Percentiles rank a stretch among this genome's conserved stretches.
phyloP scores from a whole-genome alignment of 1,140 invertebrate species.

The Zaprionus lachaisei region DNA sequence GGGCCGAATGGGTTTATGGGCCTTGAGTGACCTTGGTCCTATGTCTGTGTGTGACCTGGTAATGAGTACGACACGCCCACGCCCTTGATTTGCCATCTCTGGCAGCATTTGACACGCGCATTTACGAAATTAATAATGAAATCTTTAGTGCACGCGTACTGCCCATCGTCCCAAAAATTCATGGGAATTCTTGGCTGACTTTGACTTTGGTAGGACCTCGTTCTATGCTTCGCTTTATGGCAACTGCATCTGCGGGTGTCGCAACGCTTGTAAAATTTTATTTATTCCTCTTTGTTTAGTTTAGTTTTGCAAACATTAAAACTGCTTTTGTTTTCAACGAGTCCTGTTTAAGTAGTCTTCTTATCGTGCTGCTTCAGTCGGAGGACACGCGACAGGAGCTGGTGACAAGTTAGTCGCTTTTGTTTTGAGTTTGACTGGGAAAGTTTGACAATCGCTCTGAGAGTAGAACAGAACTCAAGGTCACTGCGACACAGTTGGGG shows the following conservation, averaged over 20 bases:
- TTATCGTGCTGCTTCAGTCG: conserved; percentile 69
- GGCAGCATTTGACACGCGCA: conserved; percentile 77
- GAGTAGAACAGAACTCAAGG: conserved; percentile 49
- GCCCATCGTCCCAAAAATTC: background rate
- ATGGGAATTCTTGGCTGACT: background rate
- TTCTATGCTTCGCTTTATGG: conserved; percentile 9
- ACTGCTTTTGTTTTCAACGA: conserved; percentile 37
- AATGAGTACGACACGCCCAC: conserved; percentile 54
- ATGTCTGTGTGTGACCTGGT: conserved; percentile 5
- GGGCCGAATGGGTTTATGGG: conserved; percentile 54
- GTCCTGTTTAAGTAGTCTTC: conserved; percentile 77
- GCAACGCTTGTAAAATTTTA: conserved; percentile 72
- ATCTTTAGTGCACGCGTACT: conserved; percentile 60
- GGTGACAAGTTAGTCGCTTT: conserved; percentile 69
- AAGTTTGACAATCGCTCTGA: conserved; percentile 29
- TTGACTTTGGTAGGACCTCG: conserved; percentile 42
- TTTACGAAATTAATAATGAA: conserved; percentile 78
- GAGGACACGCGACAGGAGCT: conserved; percentile 84
- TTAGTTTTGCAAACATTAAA: conserved; percentile 43
- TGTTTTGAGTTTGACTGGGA: conserved; percentile 22
- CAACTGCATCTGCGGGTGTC: conserved; percentile 65
- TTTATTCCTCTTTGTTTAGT: conserved; percentile 64
- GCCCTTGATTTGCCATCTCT: conserved; percentile 64
- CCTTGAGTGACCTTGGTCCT: conserved; percentile 56
- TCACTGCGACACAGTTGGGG: conserved; percentile 1